phyloP scores from a whole-genome alignment of 2,797 vertebrate genomes.

The Ceryle rudis region DNA sequence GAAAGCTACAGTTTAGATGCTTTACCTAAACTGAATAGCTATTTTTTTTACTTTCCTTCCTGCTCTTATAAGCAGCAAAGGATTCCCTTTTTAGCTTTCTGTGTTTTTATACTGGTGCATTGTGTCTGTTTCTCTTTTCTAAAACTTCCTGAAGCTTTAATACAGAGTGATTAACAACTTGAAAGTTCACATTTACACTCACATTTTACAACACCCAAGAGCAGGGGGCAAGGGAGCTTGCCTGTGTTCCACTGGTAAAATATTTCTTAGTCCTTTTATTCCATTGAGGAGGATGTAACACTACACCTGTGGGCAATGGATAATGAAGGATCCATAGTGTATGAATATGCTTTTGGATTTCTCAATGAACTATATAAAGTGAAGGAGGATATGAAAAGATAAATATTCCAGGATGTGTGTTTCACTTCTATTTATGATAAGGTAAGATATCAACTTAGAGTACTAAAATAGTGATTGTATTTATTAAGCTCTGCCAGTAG shows the following conservation, averaged over 20 bases:
- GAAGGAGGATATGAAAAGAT: not conserved
- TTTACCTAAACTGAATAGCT: not conserved
- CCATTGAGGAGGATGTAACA: not conserved
- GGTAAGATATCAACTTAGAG: not conserved
- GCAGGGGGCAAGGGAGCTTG: fast-evolving
- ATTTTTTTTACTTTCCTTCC: not conserved
- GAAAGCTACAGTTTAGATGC: not conserved
- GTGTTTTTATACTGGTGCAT: not conserved
- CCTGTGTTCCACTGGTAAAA: not conserved
- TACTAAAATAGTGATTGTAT: constrained; percentile 16
- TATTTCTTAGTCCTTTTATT: not conserved
- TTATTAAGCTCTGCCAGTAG: constrained; percentile 73
- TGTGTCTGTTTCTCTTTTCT: not conserved
- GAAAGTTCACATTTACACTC: not conserved
- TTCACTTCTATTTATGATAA: constrained; percentile 6
- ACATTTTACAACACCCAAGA: not conserved
- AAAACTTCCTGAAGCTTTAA: not conserved
- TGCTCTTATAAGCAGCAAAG: not conserved
- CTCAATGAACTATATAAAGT: not conserved
- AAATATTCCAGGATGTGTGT: not conserved
- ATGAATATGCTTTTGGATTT: not conserved
- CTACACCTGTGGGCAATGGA: not conserved
- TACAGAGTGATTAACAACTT: not conserved
- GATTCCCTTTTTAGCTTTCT: not conserved
- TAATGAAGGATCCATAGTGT: not conserved